Percentiles rank a stretch among this genome's conserved stretches.
phyloP scores from a whole-genome alignment of 2,888 invertebrate species.

The Agrochola macilenta region DNA sequence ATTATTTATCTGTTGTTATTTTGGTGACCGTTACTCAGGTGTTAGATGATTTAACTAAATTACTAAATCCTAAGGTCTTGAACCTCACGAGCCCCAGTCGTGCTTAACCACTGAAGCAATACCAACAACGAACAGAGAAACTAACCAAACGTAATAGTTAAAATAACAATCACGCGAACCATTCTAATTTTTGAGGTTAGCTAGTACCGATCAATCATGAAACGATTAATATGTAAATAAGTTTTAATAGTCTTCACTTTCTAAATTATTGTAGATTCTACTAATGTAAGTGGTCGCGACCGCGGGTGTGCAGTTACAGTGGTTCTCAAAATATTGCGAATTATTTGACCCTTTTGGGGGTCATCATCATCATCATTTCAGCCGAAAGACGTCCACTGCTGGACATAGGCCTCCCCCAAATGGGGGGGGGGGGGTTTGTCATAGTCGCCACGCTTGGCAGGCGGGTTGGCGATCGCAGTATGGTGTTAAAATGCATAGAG shows the following conservation, averaged over 20 bases:
- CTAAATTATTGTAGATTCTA: slow-evolving; percentile 29
- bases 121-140: slow-evolving; percentile 8
- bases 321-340: slow-evolving; percentile 31
- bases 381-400: no score
- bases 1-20: not conserved
- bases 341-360: not conserved
- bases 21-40: not conserved
- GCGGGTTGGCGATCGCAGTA: no score
- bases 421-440: no score
- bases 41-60: not conserved
- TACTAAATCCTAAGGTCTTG: slow-evolving; percentile 2
- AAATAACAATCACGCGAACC: slow-evolving; percentile 26
- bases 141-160: slow-evolving; percentile 1
- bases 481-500: no score
- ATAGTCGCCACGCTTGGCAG: no score
- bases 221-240: slow-evolving; percentile 42
- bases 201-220: slow-evolving; percentile 43
- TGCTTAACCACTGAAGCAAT: not conserved
- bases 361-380: no score
- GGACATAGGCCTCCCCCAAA: no score
- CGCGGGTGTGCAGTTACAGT: not conserved
- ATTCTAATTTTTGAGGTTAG: slow-evolving; percentile 45
- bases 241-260: slow-evolving; percentile 45
- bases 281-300: slow-evolving; percentile 5
- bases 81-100: slow-evolving; percentile 5